Percentiles rank a stretch among this genome's conserved stretches.
phyloP scores from a whole-genome alignment of 2,797 vertebrate genomes.

The Brotogeris chrysoptera region DNA sequence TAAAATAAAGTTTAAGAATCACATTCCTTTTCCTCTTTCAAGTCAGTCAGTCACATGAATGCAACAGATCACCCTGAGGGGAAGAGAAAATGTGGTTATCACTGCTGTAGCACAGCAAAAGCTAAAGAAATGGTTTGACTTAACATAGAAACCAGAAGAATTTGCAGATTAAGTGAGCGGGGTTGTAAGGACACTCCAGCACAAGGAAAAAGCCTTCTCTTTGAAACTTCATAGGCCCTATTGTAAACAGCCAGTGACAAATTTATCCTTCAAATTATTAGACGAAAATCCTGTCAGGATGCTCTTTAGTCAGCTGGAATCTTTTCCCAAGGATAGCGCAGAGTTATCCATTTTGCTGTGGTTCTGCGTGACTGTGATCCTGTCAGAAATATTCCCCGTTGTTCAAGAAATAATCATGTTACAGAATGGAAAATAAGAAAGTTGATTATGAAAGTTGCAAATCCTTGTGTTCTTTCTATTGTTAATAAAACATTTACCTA shows the following conservation, averaged over 20 bases:
- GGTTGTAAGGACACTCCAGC: background rate
- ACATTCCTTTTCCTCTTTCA: background rate
- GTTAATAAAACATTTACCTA: slow-evolving; percentile 76
- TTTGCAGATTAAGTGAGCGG: background rate
- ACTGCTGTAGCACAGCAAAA: background rate
- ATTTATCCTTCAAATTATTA: background rate
- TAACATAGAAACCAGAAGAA: background rate
- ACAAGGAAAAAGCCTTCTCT: background rate
- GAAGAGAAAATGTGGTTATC: background rate
- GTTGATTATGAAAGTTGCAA: slow-evolving; percentile 79
- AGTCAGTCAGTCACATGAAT: background rate
- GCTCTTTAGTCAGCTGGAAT: background rate
- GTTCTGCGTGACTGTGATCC: slow-evolving; percentile 6
- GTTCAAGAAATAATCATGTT: slow-evolving; percentile 69
- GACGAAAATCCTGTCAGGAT: background rate
- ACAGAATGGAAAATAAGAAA: slow-evolving; percentile 68
- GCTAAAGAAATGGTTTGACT: background rate
- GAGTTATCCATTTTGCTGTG: background rate
- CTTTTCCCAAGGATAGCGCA: background rate
- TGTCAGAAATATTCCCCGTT: slow-evolving; percentile 29
- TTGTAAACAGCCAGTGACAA: background rate
- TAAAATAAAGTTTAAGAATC: background rate
- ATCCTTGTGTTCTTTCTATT: slow-evolving; percentile 71
- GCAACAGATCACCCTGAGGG: background rate
- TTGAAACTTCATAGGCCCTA: background rate